Evolutionary conservation across 2,113 vertebrate species (phyloP), one percentile per base, ranked within the genome.

Genomic region (Phyllostomus discolor): DNA sequence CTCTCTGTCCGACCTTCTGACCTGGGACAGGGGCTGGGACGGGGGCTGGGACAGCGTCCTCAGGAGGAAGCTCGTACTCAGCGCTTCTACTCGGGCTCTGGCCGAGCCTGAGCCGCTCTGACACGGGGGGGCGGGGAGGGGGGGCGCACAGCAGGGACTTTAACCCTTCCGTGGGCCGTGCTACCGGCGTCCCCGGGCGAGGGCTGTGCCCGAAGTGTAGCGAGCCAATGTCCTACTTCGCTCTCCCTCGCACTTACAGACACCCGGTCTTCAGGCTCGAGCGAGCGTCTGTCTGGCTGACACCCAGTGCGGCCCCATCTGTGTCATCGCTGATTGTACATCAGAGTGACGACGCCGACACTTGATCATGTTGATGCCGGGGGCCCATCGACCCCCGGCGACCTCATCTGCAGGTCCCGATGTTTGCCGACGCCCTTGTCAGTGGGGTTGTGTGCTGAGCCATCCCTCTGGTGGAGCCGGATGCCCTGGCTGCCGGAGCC

Each of bases 301-400:
- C 46, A 43, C 31, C 26, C 33, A 12, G 2, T 64, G 2, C 14
- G 24, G 43, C 48, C 50, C 75, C 54, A 7, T 33, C 33, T 15
- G 11, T 91, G 88, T 67, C 95, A 62, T 17, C 85, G 69, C 70
- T 41, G 76, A 95, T 96, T 90, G 91, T 64, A 90, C 93, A 62
- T 64, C 80, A 70, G 78, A 97, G 91, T 94, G 22, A 75, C 10
- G 59, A 91, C 94, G 48, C 28, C 7, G 50, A 92, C 64, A 41
- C 93, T 64, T 31, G 85, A 84, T 72, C 2, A 0, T 88, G 92
- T 80, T 35, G 84, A 26, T 73, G 89, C 86, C 35, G 70, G 54
- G 81, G 28, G 88, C 89, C 80, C 78, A 82, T 26, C 8, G 80
- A 82, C 88, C 72, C 28, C 26, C 31, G 0, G 14, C 43, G 35